Evolutionary conservation across 2,797 vertebrate genomes (phyloP).

Genomic region (Manis javanica): DNA sequence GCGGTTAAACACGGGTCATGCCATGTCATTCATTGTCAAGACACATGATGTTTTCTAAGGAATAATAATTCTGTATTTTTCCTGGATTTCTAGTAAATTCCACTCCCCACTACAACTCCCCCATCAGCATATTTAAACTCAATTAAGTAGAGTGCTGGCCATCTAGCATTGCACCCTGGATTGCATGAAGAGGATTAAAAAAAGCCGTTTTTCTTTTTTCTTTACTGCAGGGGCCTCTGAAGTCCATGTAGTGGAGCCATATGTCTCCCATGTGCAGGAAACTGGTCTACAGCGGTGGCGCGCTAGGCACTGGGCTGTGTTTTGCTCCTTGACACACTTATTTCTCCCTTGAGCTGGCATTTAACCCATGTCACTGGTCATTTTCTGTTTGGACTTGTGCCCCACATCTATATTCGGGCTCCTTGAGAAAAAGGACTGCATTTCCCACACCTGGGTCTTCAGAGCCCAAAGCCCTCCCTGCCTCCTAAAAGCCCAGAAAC

Average conservation of each 20-base stretch:
- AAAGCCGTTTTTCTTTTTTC: too few relatives aligned
- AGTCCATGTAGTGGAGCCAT: rapidly evolving
- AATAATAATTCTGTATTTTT: not conserved
- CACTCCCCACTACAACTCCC: not conserved
- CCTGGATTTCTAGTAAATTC: not conserved
- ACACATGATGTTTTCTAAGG: not conserved
- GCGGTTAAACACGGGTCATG: not conserved
- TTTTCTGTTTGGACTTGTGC: not conserved
- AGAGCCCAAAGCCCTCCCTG: not conserved
- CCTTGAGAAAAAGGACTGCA: too few relatives aligned
- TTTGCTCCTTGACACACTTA: rapidly evolving
- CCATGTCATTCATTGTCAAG: not conserved
- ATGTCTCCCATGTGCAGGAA: too few relatives aligned
- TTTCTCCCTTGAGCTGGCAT: not conserved
- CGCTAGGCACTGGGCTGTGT: not conserved
- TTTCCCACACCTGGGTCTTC: not conserved
- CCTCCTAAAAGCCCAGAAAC: not conserved
- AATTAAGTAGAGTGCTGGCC: rapidly evolving
- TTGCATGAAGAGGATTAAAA: not conserved
- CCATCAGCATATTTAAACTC: not conserved
- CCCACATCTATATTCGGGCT: not conserved
- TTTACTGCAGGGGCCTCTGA: not conserved
- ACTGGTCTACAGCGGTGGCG: not conserved
- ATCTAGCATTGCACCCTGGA: not conserved
- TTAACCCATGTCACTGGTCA: not conserved